Evolutionary conservation across 2,113 vertebrate species (phyloP), one percentile per base, ranked within the genome.

Genomic region (Colossoma macropomum): DNA sequence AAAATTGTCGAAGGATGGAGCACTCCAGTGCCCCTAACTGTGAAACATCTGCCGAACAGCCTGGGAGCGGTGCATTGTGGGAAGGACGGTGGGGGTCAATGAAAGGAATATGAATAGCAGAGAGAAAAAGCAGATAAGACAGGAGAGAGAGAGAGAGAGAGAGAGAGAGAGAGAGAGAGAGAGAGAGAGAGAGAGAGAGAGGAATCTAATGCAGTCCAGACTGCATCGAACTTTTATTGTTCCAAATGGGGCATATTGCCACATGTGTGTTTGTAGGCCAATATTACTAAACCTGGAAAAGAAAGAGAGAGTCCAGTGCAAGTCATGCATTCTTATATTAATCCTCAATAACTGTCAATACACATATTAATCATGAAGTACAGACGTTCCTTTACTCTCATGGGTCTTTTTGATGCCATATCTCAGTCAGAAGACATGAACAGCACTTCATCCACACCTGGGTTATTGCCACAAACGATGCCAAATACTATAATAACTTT

Each of bases 11-110:
- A 11, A 59, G 4, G 59, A 62, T 59, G 56, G 56, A 59, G 41
- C 41, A 60, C 69, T 69, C 23, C 41, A 27, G 72, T 50, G 78
- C 80, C 68, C 63, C 88, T 74, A 56, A 68, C 56, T 71, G 66
- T 48, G 81, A 86, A 89, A 92, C 91, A 92, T 93, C 92, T 93
- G 91, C 89, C 73, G 19, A 21, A 76, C 91, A 91, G 92, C 89
- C 86, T 73, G 71, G 0, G 1, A 34, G 86, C 70, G 89, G 80
- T 92, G 89, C 92, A 92, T 90, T 89, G 50, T 93, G 92, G 93
- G 60, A 80, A 73, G 34, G 54, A 4, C 17, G 15, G 79, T 80
- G 83, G 70, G 81, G 73, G 71, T 82, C 77, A 88, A 84, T 85
- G 86, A 86, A 92, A 90, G 85, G 88, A 90, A 90, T 91, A 93